phyloP scores from a whole-genome alignment of 92 coral and sea anemone genomes.

The Meandrina meandrites region DNA sequence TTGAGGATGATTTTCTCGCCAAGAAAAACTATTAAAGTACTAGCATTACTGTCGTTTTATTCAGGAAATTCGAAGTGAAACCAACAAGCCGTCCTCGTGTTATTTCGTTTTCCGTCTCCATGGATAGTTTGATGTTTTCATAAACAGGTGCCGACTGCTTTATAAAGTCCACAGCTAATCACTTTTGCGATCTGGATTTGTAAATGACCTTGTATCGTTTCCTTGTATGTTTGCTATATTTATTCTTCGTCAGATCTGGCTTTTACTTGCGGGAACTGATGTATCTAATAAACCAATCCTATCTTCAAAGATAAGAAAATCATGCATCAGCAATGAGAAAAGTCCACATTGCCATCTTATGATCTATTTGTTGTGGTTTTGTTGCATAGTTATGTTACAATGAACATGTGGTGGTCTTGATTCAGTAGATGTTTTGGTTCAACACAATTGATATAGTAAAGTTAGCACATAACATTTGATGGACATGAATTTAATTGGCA shows the following conservation, averaged over 20 bases:
- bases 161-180: conserved; percentile 17
- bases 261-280: background rate
- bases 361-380: conserved; percentile 30
- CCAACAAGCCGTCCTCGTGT: background rate
- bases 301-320: background rate
- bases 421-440: background rate
- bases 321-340: background rate
- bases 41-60: background rate
- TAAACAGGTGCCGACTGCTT: conserved; percentile 28
- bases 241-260: background rate
- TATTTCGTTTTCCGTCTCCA: background rate
- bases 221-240: background rate
- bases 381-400: background rate
- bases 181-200: conserved; percentile 11
- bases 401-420: background rate
- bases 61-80: background rate
- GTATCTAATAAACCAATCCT: background rate
- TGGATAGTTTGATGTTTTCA: conserved; percentile 12
- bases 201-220: conserved; percentile 14
- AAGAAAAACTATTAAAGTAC: background rate
- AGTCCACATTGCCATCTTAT: background rate
- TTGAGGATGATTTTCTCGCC: background rate
- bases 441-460: background rate
- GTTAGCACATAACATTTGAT: background rate
- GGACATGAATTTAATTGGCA: background rate